Percentiles rank a stretch among this genome's conserved stretches.
Evolutionary conservation across 2,113 vertebrate species (phyloP).

Genomic region (Pao palembangensis): DNA sequence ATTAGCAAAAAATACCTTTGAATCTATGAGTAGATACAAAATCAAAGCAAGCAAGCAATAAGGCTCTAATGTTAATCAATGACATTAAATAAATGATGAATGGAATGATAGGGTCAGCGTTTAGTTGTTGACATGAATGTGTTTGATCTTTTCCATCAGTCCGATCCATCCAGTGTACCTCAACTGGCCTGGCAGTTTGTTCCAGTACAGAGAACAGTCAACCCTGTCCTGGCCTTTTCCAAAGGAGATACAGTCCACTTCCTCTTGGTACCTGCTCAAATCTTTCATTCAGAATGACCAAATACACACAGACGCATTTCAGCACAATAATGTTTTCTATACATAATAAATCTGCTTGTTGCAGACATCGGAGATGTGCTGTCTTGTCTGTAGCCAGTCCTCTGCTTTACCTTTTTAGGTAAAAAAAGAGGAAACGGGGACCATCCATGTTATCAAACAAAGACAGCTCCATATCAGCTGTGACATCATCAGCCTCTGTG

Average conservation of each 20-base stretch:
- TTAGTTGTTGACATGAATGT: not conserved
- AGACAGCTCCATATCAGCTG: constrained; percentile 90
- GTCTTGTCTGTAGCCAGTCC: not conserved
- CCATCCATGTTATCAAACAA: constrained; percentile 96
- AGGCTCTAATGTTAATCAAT: no score
- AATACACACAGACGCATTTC: not conserved
- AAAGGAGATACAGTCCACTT: constrained; percentile 93
- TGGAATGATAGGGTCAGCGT: not conserved
- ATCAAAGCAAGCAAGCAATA: no score
- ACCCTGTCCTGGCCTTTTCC: constrained; percentile 93
- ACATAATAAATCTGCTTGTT: not conserved
- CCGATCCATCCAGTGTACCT: constrained; percentile 92
- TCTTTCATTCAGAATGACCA: not conserved
- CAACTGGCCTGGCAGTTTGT: constrained; percentile 96
- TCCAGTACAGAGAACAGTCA: constrained; percentile 83
- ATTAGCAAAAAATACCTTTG: no score
- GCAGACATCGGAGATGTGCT: no score
- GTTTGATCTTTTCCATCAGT: constrained; percentile 64
- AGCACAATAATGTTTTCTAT: not conserved
- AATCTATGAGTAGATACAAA: no score
- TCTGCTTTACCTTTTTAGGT: constrained; percentile 74
- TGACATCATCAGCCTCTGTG: constrained; percentile 95
- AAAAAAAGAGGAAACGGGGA: constrained; percentile 90
- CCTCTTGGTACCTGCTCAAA: constrained; percentile 79
- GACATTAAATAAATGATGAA: not conserved